phyloP scores from a whole-genome alignment of 2,797 vertebrate genomes.

The Cynodonichthys magdalenae region DNA sequence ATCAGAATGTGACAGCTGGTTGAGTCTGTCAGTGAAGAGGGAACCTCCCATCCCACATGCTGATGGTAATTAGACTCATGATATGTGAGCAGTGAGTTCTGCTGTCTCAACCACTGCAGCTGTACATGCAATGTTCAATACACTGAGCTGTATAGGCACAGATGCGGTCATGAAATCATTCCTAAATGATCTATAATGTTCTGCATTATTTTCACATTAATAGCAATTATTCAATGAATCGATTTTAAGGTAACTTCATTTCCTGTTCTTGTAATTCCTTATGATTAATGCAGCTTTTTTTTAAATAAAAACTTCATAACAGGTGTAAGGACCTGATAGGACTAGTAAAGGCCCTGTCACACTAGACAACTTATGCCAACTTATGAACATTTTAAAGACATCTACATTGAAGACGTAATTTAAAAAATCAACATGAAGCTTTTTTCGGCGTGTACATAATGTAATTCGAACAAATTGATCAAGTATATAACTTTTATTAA shows the following conservation, averaged over 20 bases:
- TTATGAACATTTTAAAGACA: no score
- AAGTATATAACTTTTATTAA: no score
- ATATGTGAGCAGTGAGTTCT: slow-evolving; percentile 37
- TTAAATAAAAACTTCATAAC: neutral
- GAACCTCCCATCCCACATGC: slow-evolving; percentile 60
- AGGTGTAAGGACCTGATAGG: neutral
- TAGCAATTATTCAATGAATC: no score
- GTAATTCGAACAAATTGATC: no score
- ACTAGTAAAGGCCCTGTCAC: neutral
- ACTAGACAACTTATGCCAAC: no score
- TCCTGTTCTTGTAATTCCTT: no score
- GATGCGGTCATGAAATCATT: slow-evolving; percentile 8
- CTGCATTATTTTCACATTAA: no score
- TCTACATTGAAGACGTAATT: no score
- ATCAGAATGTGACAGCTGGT: slow-evolving; percentile 66
- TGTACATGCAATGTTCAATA: neutral
- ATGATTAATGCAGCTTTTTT: neutral
- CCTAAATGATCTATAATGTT: no score
- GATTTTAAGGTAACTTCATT: no score
- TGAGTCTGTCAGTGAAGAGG: slow-evolving; percentile 34
- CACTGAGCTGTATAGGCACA: slow-evolving; percentile 9
- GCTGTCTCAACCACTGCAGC: slow-evolving; percentile 14
- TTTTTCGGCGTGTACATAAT: no score
- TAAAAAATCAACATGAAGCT: no score
- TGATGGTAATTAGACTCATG: slow-evolving; percentile 50